These are phyloP conservation scores for Ellobium chinense DNA, from an alignment of 2,888 invertebrate species.

Conservation along the genomic window DNA sequence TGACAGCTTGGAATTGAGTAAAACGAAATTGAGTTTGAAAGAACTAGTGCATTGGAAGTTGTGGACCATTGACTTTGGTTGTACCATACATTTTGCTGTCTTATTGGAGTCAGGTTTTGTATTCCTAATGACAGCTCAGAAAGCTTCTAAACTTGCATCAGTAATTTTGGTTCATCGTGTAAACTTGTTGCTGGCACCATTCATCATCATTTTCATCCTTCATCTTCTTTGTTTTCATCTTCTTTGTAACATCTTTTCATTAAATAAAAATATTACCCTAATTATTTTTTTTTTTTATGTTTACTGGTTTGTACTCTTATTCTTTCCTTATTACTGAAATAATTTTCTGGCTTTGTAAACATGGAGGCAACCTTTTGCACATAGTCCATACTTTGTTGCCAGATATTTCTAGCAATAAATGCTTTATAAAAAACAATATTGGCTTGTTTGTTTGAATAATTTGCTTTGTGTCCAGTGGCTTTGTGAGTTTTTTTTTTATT, in stretches of 20 bases:
- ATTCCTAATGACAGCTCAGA: too few relatives aligned
- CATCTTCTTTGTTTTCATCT: not conserved
- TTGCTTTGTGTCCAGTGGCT: too few relatives aligned
- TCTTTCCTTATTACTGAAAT: not conserved
- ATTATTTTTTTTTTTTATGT: not conserved
- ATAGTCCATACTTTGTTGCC: conserved; percentile 2
- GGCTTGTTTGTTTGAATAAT: too few relatives aligned
- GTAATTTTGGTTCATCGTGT: not conserved
- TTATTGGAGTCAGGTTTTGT: too few relatives aligned
- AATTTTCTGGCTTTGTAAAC: conserved; percentile 23
- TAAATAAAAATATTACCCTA: not conserved
- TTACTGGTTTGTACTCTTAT: not conserved
- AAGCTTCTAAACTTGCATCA: not conserved
- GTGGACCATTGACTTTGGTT: too few relatives aligned
- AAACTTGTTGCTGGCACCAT: too few relatives aligned
- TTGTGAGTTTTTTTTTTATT: not conserved
- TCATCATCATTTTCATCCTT: not conserved
- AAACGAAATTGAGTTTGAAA: too few relatives aligned
- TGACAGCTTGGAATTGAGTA: too few relatives aligned
- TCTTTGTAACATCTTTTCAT: not conserved
- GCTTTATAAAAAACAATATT: conserved; percentile 20
- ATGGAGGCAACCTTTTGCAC: conserved; percentile 45
- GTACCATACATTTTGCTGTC: too few relatives aligned
- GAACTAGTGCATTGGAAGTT: too few relatives aligned
- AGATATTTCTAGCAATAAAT: conserved; percentile 38